Base-by-base conservation (phyloP, 2,888 invertebrate species). In the Andricus curvator region DNA sequence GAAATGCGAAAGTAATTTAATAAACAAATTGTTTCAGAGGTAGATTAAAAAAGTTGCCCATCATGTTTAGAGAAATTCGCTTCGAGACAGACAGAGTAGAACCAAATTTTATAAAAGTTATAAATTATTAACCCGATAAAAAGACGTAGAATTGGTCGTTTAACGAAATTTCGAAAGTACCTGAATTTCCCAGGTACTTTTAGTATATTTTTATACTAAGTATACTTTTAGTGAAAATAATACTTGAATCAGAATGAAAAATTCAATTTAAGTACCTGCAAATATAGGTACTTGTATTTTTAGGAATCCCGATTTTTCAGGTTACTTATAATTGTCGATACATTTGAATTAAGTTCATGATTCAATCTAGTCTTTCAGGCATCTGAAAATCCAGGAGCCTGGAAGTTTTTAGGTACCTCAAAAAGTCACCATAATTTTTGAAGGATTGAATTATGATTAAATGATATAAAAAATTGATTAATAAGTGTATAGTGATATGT, bases 61-160 rank as follows among this genome's bases (percentile, higher is more conserved):
- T 70, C n/a, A 37, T 20, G 48, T 48, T 70, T 70, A 70, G 20
- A 70, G 48, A 22, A 29, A 48, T 48, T 70, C 20, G 48, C 48
- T 48, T 29, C 66, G 66, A 66, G 66, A 37, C 37, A 33, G 37
- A 66, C 60, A 60, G 60, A 60, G 20, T 41, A 41, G 11, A 56
- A 70, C 25, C 29, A 9, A 51, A 33, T 51, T 74, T 67, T 74
- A 74, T 51, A 74, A 74, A 33, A 67, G 41, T 67, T 67, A 67
- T 6, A 37, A 41, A n/a, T 64, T 17, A 44, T 37, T 66, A 66
- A 33, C 66, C 60, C 60, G 22, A 60, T 60, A 11, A 60, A 60
- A 13, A 60, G 22, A 60, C 60, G 60, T 60, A 22, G 60, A 60
- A 60, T 60, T 60, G 60, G 60, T 60, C 60, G 22, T 60, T 60